phyloP scores from a whole-genome alignment of 2,797 vertebrate species.

The Phaenicophaeus curvirostris region DNA sequence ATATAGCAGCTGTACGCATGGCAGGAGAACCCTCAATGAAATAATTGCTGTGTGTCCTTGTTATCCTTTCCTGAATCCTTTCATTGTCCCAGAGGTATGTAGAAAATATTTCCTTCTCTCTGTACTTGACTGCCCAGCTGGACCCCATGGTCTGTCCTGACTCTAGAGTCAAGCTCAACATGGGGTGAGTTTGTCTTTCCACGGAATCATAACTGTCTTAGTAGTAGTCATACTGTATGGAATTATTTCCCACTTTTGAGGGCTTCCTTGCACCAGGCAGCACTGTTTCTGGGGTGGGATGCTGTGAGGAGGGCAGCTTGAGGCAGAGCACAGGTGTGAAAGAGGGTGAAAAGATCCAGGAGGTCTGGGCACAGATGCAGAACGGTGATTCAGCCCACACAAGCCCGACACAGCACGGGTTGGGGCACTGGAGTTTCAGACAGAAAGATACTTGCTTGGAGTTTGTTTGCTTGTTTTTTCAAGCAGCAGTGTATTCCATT shows the following conservation, averaged over 20 bases:
- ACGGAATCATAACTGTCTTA: neutral
- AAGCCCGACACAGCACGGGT: accelerated
- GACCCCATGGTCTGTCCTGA: neutral
- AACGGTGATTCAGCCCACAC: accelerated
- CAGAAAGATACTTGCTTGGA: neutral
- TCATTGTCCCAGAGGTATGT: neutral
- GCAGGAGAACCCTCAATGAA: conserved; percentile 7
- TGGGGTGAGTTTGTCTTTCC: accelerated
- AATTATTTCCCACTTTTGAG: neutral
- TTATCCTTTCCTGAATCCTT: neutral
- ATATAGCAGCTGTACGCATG: neutral
- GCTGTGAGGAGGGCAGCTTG: neutral
- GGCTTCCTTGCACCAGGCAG: neutral
- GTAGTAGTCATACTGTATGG: neutral
- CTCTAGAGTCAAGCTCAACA: neutral
- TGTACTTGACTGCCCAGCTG: accelerated
- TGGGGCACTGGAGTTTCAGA: neutral
- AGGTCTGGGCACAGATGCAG: neutral
- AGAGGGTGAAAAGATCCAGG: neutral
- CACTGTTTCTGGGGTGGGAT: accelerated
- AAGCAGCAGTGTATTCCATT: neutral
- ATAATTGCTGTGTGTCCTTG: neutral
- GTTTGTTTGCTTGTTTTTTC: neutral
- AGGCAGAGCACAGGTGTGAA: accelerated
- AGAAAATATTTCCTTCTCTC: neutral